A percentile compares a stretch with the other conserved stretches of the same genome.
Evolutionary conservation across 2,113 vertebrate species (phyloP).

Genomic region (Xyrauchen texanus): DNA sequence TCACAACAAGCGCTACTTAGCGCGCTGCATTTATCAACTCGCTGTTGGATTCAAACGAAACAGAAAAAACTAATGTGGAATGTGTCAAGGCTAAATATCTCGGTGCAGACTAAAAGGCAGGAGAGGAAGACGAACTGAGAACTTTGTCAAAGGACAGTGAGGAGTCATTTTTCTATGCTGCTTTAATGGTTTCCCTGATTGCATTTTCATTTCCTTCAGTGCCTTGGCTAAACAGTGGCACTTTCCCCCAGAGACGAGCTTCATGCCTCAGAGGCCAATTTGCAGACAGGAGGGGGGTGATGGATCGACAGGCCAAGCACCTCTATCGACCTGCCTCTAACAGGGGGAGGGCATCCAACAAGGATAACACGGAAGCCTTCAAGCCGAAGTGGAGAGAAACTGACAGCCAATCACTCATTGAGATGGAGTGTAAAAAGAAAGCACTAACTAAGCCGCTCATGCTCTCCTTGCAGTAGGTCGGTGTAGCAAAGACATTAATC

Average conservation of each 20-base stretch:
- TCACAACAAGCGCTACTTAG: constrained; percentile 49
- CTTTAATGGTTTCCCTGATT: constrained; percentile 74
- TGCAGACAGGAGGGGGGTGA: constrained; percentile 6
- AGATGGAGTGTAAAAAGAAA: constrained; percentile 35
- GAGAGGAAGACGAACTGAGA: constrained; percentile 42
- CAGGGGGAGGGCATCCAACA: constrained; percentile 27
- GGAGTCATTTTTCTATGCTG: constrained; percentile 71
- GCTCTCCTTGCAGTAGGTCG: neutral
- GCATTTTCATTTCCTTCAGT: constrained; percentile 71
- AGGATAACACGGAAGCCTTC: constrained; percentile 43
- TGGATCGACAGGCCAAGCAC: constrained; percentile 36
- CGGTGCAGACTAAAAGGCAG: constrained; percentile 40
- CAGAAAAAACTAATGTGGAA: constrained; percentile 59
- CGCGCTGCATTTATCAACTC: constrained; percentile 62
- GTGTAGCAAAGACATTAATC: neutral
- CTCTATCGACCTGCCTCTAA: constrained; percentile 26
- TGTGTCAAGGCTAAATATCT: constrained; percentile 57
- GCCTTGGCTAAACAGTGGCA: constrained; percentile 68
- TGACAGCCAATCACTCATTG: constrained; percentile 41
- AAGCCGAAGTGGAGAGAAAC: constrained; percentile 32
- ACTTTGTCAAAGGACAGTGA: constrained; percentile 61
- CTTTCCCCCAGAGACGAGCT: constrained; percentile 61
- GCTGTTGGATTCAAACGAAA: constrained; percentile 49
- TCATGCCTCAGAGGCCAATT: constrained; percentile 32
- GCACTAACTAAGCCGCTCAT: neutral